These are phyloP conservation scores for Eulithis testata DNA, from an alignment of 2,888 invertebrate species.

Conservation along the genomic window DNA sequence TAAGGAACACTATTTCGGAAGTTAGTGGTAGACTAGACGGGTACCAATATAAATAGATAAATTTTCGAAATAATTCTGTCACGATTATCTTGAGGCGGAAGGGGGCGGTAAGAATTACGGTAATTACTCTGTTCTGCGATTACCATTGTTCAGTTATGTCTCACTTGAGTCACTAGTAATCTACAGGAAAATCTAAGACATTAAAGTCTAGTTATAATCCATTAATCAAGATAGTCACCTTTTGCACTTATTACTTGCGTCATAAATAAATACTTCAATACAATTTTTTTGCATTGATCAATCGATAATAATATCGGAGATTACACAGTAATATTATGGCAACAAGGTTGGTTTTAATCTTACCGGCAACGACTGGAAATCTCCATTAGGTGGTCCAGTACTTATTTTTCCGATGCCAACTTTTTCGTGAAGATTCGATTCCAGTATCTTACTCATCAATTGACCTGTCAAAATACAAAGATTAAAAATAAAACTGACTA, in stretches of 20 bases:
- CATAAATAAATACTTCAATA: neutral
- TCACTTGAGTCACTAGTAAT: neutral
- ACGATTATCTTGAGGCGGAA: too few relatives aligned
- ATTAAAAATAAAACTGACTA: neutral
- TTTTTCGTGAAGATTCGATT: constrained; percentile 70
- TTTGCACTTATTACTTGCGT: neutral
- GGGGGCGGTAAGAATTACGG: too few relatives aligned
- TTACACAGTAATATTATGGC: neutral
- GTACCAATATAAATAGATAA: too few relatives aligned
- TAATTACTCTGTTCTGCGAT: too few relatives aligned
- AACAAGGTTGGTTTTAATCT: constrained; percentile 47
- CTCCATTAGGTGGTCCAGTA: constrained; percentile 68
- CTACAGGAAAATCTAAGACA: neutral
- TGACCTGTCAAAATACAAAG: constrained; percentile 56
- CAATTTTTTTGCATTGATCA: neutral
- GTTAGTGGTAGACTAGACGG: too few relatives aligned
- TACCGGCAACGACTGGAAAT: constrained; percentile 73
- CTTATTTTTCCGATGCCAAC: constrained; percentile 58
- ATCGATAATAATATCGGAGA: neutral
- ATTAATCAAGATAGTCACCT: neutral
- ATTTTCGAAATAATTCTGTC: too few relatives aligned
- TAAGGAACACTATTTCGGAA: too few relatives aligned
- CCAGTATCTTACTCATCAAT: constrained; percentile 65
- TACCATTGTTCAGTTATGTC: neutral
- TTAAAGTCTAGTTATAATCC: neutral